phyloP scores from a whole-genome alignment of 2,113 vertebrate genomes.

The Nycticryphes semicollaris region DNA sequence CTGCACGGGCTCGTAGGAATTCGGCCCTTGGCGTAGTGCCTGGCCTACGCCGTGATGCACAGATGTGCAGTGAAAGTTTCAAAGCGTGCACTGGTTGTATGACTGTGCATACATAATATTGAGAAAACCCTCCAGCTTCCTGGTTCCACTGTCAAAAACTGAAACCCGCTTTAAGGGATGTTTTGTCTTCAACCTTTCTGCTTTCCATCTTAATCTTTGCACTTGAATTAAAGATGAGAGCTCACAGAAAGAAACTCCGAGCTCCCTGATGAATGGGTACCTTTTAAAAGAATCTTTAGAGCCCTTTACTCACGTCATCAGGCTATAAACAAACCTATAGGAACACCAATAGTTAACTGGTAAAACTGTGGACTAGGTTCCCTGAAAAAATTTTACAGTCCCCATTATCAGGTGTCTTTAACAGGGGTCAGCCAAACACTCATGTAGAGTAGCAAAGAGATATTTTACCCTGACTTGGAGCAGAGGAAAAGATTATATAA shows the following conservation, averaged over 20 bases:
- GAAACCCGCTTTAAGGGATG: background rate
- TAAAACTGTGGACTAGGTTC: background rate
- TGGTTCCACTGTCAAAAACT: background rate
- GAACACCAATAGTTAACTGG: background rate
- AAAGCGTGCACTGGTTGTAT: background rate
- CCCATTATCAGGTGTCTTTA: background rate
- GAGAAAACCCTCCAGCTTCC: background rate
- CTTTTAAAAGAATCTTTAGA: background rate
- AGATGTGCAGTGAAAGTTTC: conserved; percentile 55
- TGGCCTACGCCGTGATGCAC: conserved; percentile 35
- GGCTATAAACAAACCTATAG: background rate
- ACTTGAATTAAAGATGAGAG: background rate
- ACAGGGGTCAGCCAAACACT: background rate
- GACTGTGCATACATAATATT: background rate
- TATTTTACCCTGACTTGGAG: conserved; percentile 24
- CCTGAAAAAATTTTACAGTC: background rate
- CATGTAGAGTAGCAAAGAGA: background rate
- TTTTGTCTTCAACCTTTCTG: background rate
- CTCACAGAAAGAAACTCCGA: background rate
- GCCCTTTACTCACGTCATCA: background rate
- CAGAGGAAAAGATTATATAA: conserved; percentile 29
- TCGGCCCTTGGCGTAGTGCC: conserved; percentile 41
- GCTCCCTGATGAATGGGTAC: background rate
- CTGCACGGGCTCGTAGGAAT: conserved; percentile 51
- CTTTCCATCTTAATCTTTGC: background rate